phyloP scores from a whole-genome alignment of 2,113 vertebrate genomes.

The Sander lucioperca region DNA sequence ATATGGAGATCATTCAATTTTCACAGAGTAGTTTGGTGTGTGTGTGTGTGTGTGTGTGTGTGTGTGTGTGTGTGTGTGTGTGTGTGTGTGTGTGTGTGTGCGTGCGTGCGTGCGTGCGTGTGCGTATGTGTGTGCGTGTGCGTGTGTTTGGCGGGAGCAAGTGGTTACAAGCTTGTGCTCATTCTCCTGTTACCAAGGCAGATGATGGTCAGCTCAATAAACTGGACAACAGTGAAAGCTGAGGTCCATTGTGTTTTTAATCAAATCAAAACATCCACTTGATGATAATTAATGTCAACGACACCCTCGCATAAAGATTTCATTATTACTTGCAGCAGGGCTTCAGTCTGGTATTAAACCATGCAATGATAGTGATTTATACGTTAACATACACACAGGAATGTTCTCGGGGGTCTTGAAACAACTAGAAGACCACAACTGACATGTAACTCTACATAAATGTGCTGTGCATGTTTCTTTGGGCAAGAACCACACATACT shows the following conservation, averaged over 20 bases:
- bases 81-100: slow-evolving; percentile 20
- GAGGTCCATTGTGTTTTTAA: slow-evolving; percentile 55
- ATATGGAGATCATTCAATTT: slow-evolving; percentile 76
- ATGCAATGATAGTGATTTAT: slow-evolving; percentile 13
- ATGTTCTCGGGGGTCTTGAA: slow-evolving; percentile 15
- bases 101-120: slow-evolving; percentile 23
- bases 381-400: slow-evolving; percentile 7
- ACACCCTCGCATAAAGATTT: slow-evolving; percentile 24
- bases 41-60: slow-evolving; percentile 31
- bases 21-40: slow-evolving; percentile 44
- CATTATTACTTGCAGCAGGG: slow-evolving; percentile 30
- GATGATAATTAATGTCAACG: slow-evolving; percentile 56
- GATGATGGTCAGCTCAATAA: slow-evolving; percentile 67
- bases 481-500: background rate
- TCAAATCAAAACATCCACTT: slow-evolving; percentile 51
- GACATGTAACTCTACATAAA: slow-evolving; percentile 1
- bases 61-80: slow-evolving; percentile 23
- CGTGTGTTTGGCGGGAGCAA: slow-evolving; percentile 35
- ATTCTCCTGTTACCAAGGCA: slow-evolving; percentile 52
- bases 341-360: slow-evolving; percentile 19
- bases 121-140: slow-evolving; percentile 6
- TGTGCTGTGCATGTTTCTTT: background rate
- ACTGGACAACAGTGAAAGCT: slow-evolving; percentile 42
- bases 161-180: slow-evolving; percentile 45
- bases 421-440: slow-evolving; percentile 12